Base-by-base conservation (phyloP, 1,140 invertebrate genomes). In the Argopecten irradians region DNA sequence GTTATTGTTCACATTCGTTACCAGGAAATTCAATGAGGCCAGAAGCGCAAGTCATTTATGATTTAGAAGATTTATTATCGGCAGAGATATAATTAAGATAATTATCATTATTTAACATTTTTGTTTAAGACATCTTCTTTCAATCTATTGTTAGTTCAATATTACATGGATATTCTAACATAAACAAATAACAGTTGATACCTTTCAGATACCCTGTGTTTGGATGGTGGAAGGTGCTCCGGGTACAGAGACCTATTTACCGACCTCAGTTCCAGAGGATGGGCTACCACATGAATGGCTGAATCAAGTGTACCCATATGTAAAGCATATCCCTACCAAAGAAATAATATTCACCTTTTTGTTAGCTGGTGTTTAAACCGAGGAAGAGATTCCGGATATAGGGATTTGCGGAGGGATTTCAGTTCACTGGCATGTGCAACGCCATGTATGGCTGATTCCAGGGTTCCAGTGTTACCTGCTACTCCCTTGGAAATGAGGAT, bases 281-380 rank as follows among this genome's bases (percentile, higher is more conserved):
- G 95, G 8, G 97, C 96, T 86, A 98, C 93, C 16, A 97, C 97
- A 95, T 98, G 95, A 55, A 99, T 96, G 0, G 97, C 96, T 0
- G 97, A 98, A 92, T 98, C 97, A 97, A 97, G 98, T 19, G 98
- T 98, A 28, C 97, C 98, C 94, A 97, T 97, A 95, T 98, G 97
- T 19, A 93, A 84, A 35, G 84, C 90, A 14, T 86, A 55, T 16
- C 94, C 95, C 94, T 96, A 16, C 55, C 55, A 71, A 71, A 71
- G 55, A 71, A 5, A 71, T 28, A 71, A 71, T 71, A 71, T 71
- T 71, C 95, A 94, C 93, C 92, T 91, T 88, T 92, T 92, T 19
- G 90, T 87, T 11, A 91, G 33, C 88, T 96, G 96, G 22, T 97
- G 97, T 88, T 96, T 88, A n/a, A 83, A 39, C 34, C 95, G 91